Evolutionary conservation across 2,797 vertebrate species (phyloP).

Genomic region (Rhyacichthys aspro): DNA sequence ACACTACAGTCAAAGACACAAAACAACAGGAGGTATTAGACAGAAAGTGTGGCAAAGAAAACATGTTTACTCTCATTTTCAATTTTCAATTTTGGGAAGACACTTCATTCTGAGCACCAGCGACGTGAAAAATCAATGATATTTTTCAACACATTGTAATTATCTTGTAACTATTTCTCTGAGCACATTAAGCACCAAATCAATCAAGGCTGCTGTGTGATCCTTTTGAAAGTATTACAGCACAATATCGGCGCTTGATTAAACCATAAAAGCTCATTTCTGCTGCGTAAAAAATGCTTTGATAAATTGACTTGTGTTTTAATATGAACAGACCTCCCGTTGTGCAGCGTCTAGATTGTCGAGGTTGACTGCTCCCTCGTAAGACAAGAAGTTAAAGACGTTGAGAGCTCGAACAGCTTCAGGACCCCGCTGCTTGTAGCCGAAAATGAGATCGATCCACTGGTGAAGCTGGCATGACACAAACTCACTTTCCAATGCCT

Average conservation of each 20-base stretch:
- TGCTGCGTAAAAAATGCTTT: constrained; percentile 4
- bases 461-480: constrained; percentile 93
- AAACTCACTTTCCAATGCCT: constrained; percentile 98
- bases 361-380: constrained; percentile 92
- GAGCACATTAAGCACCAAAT: neutral
- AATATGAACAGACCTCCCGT: constrained; percentile 86
- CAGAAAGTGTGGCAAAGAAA: neutral
- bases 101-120: neutral
- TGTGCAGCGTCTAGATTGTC: constrained; percentile 89
- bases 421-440: constrained; percentile 97
- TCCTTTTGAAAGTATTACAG: neutral
- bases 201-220: neutral
- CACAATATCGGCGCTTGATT: neutral
- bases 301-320: neutral
- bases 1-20: constrained; percentile 69
- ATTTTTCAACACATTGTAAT: neutral
- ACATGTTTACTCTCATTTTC: neutral
- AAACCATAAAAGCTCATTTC: neutral
- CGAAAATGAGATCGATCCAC: constrained; percentile 98
- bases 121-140: neutral
- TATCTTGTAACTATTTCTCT: neutral
- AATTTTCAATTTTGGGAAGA: neutral
- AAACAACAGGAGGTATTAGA: neutral
- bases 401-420: constrained; percentile 95
- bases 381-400: constrained; percentile 94